Evolutionary conservation across 2,888 invertebrate genomes (phyloP).

Genomic region (Lepidochitona cinerea): DNA sequence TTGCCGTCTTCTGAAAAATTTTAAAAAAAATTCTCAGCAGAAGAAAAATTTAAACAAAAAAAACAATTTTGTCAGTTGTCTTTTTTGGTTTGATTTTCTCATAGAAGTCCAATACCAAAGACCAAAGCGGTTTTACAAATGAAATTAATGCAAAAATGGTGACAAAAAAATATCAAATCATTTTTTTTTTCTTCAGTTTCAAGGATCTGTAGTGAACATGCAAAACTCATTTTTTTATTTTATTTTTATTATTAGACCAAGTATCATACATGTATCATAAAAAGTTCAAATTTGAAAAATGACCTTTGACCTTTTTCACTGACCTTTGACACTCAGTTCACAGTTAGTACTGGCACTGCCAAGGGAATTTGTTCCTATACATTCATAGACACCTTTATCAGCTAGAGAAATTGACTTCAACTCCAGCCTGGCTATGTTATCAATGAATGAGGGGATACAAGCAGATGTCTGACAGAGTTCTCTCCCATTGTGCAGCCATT

Average conservation of each 20-base stretch:
- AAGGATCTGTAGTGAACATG: too few species aligned
- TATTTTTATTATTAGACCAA: too few species aligned
- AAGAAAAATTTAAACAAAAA: neutral
- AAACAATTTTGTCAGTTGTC: too few species aligned
- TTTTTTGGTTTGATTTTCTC: too few species aligned
- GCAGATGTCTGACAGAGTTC: constrained; percentile 47
- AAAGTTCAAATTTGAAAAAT: neutral
- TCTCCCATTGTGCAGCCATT: constrained; percentile 54
- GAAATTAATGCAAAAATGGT: too few species aligned
- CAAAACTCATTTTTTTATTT: too few species aligned
- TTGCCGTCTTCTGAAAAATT: neutral
- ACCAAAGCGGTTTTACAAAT: too few species aligned
- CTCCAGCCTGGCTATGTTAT: constrained; percentile 46
- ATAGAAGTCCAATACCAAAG: too few species aligned
- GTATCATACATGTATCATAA: neutral
- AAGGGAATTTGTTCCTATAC: constrained; percentile 47
- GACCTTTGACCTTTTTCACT: too few species aligned
- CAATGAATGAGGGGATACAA: constrained; percentile 48
- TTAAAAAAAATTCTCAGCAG: neutral
- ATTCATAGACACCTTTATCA: constrained; percentile 56
- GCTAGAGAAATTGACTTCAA: constrained; percentile 41
- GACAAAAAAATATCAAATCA: too few species aligned
- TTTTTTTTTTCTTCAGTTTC: too few species aligned
- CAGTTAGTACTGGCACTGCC: constrained; percentile 48
- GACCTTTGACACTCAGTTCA: constrained; percentile 28